Conservation (phyloP, 1,140 invertebrate genomes). For the Ctenoplectra terminalis region DNA sequence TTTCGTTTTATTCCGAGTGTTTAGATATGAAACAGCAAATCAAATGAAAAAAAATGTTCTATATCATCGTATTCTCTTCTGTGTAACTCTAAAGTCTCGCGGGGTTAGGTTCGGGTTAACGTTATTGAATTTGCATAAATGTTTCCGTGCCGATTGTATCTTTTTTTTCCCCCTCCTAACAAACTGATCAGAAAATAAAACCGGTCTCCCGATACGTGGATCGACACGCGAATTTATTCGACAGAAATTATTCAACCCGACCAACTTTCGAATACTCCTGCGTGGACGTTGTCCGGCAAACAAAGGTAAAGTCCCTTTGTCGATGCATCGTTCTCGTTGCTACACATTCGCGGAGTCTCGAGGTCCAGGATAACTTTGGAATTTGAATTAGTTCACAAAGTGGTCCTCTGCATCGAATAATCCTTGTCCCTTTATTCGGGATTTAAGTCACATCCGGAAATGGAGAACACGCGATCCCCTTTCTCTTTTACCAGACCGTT, state of each 20-base stretch:
- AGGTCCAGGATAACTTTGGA: neutral
- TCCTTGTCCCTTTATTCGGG: slow-evolving; percentile 13
- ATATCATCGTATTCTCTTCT: too few species aligned
- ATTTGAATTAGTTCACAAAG: slow-evolving; percentile 18
- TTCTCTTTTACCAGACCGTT: neutral
- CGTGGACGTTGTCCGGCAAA: slow-evolving; percentile 15
- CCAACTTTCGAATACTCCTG: slow-evolving; percentile 21
- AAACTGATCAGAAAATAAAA: neutral
- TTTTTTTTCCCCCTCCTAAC: too few species aligned
- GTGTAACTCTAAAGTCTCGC: too few species aligned
- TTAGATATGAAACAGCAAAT: too few species aligned
- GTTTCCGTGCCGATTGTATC: neutral
- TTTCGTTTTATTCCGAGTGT: too few species aligned
- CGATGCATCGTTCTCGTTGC: slow-evolving; percentile 12
- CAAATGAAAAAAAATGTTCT: too few species aligned
- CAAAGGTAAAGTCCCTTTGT: slow-evolving; percentile 13
- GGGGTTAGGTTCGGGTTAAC: too few species aligned
- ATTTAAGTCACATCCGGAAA: slow-evolving; percentile 39
- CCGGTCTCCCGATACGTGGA: neutral
- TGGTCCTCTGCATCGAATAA: slow-evolving; percentile 15
- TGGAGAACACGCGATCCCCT: neutral
- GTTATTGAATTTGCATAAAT: neutral
- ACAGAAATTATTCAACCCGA: slow-evolving; percentile 48
- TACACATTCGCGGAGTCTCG: neutral
- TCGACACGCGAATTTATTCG: slow-evolving; percentile 34